Percentiles rank a stretch among this genome's conserved stretches.
These are phyloP conservation scores for Penaeus chinensis DNA, from an alignment of 1,140 invertebrate genomes.

Conservation along the genomic window DNA sequence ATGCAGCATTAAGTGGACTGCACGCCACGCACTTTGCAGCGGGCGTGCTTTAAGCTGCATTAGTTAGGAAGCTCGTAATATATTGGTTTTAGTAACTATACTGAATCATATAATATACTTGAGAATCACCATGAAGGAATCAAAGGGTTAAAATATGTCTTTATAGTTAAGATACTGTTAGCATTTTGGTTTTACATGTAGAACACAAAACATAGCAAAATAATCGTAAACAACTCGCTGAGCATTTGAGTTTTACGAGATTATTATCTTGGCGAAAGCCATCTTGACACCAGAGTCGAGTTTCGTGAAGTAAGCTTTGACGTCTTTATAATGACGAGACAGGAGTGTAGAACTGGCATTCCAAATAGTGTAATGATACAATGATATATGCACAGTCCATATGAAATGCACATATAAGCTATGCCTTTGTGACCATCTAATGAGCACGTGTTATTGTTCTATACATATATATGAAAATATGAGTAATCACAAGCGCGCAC, in stretches of 20 bases:
- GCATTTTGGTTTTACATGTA: constrained; percentile 30
- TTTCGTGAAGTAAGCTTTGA: too few relatives aligned
- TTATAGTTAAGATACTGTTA: constrained; percentile 34
- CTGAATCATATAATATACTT: constrained; percentile 8
- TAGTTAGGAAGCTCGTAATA: constrained; percentile 42
- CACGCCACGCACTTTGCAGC: not conserved
- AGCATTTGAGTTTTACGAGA: too few relatives aligned
- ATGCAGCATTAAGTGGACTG: too few relatives aligned
- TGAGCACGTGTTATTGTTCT: not conserved
- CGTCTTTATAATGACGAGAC: too few relatives aligned
- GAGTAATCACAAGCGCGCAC: too few relatives aligned
- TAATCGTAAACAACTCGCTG: too few relatives aligned
- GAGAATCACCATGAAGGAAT: constrained; percentile 49
- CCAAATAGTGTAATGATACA: not conserved
- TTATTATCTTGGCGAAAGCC: not conserved
- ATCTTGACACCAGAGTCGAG: not conserved
- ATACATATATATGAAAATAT: too few relatives aligned
- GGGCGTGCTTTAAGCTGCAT: not conserved
- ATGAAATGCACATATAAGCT: not conserved
- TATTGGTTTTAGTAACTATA: constrained; percentile 29
- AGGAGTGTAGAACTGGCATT: not conserved
- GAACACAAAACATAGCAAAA: too few relatives aligned
- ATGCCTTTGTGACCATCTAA: constrained; percentile 1
- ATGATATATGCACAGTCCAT: not conserved
- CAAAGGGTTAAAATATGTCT: constrained; percentile 28